These are phyloP conservation scores for Carcharodon carcharias DNA, from an alignment of 2,797 vertebrate species.

Conservation along the genomic window DNA sequence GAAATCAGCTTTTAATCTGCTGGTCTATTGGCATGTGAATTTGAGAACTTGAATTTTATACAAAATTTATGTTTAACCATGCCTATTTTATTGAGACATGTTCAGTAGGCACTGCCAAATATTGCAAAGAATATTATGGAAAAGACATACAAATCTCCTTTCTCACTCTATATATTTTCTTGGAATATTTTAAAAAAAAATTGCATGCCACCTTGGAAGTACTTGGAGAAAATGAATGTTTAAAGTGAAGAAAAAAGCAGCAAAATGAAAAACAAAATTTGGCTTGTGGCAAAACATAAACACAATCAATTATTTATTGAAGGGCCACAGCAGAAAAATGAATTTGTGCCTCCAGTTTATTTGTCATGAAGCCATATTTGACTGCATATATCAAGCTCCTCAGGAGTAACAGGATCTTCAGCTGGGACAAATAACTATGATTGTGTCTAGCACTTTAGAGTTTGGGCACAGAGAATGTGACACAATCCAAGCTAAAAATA, in stretches of 20 bases:
- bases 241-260: background rate
- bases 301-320: background rate
- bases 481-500: background rate
- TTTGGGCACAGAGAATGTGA: background rate
- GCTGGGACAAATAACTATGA: background rate
- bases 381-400: background rate
- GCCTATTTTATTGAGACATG: background rate
- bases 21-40: background rate
- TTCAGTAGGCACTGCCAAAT: constrained; percentile 19
- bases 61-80: constrained; percentile 18
- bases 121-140: background rate
- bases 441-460: background rate
- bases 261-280: background rate
- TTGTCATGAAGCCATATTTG: background rate
- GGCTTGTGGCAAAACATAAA: background rate
- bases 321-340: background rate
- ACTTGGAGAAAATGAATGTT: background rate
- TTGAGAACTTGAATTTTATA: constrained; percentile 24
- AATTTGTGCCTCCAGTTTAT: background rate
- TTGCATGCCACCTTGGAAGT: background rate
- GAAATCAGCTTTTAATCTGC: background rate
- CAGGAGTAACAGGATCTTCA: background rate
- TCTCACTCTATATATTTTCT: background rate
- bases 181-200: background rate
- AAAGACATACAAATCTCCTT: background rate